Evolutionary conservation across 2,888 invertebrate genomes (phyloP).

Genomic region (Anodontia alba): DNA sequence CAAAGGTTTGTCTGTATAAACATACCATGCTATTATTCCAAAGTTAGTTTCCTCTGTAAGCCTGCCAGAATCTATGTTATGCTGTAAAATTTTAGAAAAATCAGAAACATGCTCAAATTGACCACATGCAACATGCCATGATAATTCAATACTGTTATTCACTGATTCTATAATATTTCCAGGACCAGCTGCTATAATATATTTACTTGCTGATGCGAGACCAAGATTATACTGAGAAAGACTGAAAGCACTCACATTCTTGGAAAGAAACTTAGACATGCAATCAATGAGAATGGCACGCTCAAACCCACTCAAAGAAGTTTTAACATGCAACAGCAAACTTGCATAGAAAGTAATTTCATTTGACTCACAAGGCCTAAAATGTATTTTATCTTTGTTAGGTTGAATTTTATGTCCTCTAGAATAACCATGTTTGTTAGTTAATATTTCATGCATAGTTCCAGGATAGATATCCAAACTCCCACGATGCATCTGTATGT

Average conservation of each 20-base stretch:
- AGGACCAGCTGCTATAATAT: constrained; percentile 47
- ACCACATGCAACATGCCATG: constrained; percentile 51
- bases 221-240: constrained; percentile 12
- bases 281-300: constrained; percentile 7
- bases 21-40: constrained; percentile 52
- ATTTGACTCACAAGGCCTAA: background rate
- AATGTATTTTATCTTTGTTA: background rate
- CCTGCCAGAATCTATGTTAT: constrained; percentile 54
- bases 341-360: constrained; percentile 38
- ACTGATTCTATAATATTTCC: constrained; percentile 54
- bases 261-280: constrained; percentile 47
- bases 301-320: constrained; percentile 19
- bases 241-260: constrained; percentile 33
- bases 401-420: background rate
- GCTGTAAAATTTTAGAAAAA: constrained; percentile 52
- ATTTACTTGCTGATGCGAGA: constrained; percentile 21
- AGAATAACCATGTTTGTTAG: background rate
- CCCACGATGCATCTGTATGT: constrained; percentile 34
- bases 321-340: constrained; percentile 33
- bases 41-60: constrained; percentile 35
- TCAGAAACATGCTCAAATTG: constrained; percentile 40
- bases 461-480: constrained; percentile 27
- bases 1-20: constrained; percentile 41
- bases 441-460: background rate
- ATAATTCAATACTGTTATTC: constrained; percentile 36